phyloP scores from a whole-genome alignment of 2,113 vertebrate species.

The Neoarius graeffei region DNA sequence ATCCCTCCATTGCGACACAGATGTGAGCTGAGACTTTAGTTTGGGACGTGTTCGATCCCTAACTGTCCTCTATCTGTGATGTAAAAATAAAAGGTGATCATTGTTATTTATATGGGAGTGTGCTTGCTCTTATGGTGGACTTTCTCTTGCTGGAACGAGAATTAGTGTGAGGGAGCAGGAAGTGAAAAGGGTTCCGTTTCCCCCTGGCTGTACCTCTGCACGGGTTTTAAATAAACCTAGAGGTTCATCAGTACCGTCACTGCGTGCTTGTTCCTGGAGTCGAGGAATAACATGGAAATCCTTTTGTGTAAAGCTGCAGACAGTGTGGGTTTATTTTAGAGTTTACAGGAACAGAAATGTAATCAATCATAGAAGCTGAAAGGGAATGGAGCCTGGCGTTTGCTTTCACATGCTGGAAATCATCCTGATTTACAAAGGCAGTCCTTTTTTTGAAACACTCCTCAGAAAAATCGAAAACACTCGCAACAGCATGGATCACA shows the following conservation, averaged over 20 bases:
- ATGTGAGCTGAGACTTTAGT: neutral
- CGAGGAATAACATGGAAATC: neutral
- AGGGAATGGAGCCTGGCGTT: neutral
- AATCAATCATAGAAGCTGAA: neutral
- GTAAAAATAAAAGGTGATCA: neutral
- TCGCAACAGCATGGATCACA: neutral
- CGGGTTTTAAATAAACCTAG: neutral
- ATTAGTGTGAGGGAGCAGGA: conserved; percentile 6
- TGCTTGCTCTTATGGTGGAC: neutral
- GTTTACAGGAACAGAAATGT: neutral
- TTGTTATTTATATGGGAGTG: neutral
- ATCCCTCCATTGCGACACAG: neutral
- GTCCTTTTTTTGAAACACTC: neutral
- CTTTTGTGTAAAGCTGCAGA: neutral
- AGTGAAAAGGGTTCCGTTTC: neutral
- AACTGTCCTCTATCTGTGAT: neutral
- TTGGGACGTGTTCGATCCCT: neutral
- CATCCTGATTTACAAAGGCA: neutral
- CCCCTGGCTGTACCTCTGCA: neutral
- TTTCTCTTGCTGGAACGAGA: neutral
- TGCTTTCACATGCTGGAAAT: neutral
- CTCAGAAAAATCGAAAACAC: neutral
- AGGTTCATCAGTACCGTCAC: neutral
- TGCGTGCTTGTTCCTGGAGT: neutral
- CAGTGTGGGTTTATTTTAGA: neutral